Conservation (phyloP, 2,113 vertebrate species). For the Nycticebus coucang region DNA sequence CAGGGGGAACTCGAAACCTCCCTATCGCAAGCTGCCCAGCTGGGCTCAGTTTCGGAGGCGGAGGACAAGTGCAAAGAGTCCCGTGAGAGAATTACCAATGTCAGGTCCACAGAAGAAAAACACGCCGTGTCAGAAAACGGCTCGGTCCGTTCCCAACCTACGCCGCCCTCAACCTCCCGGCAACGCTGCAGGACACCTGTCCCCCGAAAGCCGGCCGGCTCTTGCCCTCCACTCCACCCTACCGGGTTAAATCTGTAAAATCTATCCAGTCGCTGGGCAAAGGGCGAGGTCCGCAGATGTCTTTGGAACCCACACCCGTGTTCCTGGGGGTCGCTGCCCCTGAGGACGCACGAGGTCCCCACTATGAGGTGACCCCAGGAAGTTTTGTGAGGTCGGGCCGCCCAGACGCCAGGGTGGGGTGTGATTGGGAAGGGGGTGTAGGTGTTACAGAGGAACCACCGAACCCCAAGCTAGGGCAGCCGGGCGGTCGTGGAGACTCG, state of each 20-base stretch:
- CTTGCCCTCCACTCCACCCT: neutral
- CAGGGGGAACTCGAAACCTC: neutral
- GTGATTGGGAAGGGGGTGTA: accelerated
- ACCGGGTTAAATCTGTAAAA: accelerated
- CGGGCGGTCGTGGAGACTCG: no score
- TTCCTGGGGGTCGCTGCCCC: no score
- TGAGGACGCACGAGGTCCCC: neutral
- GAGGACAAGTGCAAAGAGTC: neutral
- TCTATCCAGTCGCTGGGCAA: neutral
- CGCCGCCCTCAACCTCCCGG: neutral
- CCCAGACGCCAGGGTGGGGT: accelerated
- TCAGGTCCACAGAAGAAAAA: neutral
- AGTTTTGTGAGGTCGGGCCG: neutral
- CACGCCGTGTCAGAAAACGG: accelerated
- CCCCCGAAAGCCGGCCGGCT: neutral
- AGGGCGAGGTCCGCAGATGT: neutral
- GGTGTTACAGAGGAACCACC: accelerated
- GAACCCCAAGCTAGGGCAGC: no score
- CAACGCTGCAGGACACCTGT: neutral
- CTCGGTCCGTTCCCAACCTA: accelerated
- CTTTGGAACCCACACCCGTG: accelerated
- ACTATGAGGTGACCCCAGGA: neutral
- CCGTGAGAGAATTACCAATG: neutral
- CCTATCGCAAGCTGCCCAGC: accelerated
- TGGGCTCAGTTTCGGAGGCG: neutral